A percentile compares a stretch with the other conserved stretches of the same genome.
phyloP scores from a whole-genome alignment of 2,888 invertebrate genomes.

The Rotaria magnacalcarata region DNA sequence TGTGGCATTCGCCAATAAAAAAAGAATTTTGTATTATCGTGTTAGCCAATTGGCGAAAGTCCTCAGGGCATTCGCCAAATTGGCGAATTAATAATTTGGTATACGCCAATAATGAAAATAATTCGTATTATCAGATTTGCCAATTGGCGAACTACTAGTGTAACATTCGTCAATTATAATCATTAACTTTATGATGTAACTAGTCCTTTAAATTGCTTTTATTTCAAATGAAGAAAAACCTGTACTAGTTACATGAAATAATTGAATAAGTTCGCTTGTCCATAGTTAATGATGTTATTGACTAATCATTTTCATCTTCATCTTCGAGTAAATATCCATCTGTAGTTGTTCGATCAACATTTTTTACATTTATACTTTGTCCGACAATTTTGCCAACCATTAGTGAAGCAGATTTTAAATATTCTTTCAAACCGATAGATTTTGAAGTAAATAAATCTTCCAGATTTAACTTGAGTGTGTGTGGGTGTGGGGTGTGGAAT shows the following conservation, averaged over 20 bases:
- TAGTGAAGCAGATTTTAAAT: neutral
- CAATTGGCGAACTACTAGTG: neutral
- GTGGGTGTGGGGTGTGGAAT: no score
- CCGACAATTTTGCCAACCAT: slow-evolving; percentile 2
- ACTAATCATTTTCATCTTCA: neutral
- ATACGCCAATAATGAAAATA: no score
- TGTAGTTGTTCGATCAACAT: neutral
- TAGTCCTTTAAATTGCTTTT: neutral
- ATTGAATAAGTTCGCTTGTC: neutral
- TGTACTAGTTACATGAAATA: neutral
- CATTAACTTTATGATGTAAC: neutral
- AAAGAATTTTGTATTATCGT: no score
- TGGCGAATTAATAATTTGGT: no score
- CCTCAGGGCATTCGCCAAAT: no score
- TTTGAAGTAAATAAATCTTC: neutral
- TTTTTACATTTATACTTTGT: neutral
- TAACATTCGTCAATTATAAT: neutral
- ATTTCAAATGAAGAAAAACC: neutral
- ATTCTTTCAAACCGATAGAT: neutral
- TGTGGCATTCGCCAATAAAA: no score
- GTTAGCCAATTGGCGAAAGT: no score
- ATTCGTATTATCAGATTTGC: no score
- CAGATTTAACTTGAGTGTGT: no score
- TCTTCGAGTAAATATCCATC: neutral
- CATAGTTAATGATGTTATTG: neutral